phyloP scores from a whole-genome alignment of 2,113 vertebrate species.

The Tachysurus fulvidraco region DNA sequence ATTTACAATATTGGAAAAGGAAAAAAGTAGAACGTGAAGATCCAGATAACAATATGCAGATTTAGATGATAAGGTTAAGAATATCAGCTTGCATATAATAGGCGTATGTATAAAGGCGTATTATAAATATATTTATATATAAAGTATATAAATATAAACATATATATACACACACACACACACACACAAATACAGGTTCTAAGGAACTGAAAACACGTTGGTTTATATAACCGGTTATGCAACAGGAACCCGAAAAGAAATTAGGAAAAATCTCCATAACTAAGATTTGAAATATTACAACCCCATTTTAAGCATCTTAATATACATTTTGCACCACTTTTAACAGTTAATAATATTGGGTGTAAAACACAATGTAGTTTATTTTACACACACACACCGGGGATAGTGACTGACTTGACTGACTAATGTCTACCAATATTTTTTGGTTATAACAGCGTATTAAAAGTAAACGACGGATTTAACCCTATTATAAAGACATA shows the following conservation, averaged over 20 bases:
- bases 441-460: background rate
- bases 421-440: background rate
- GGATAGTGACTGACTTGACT: background rate
- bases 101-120: background rate
- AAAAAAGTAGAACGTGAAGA: background rate
- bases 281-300: background rate
- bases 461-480: background rate
- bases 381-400: background rate
- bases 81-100: background rate
- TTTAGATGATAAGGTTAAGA: background rate
- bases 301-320: background rate
- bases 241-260: slow-evolving; percentile 12
- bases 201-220: background rate
- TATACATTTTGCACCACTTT: background rate
- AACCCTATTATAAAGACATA: background rate
- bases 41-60: background rate
- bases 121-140: too few relatives aligned
- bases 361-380: background rate
- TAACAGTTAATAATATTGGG: background rate
- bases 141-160: background rate
- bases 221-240: slow-evolving; percentile 19
- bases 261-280: background rate
- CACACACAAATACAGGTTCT: background rate
- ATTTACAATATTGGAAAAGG: background rate
- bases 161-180: background rate